Base-by-base conservation (phyloP, 2,113 vertebrate genomes). In the Neopipo cinnamomea region DNA sequence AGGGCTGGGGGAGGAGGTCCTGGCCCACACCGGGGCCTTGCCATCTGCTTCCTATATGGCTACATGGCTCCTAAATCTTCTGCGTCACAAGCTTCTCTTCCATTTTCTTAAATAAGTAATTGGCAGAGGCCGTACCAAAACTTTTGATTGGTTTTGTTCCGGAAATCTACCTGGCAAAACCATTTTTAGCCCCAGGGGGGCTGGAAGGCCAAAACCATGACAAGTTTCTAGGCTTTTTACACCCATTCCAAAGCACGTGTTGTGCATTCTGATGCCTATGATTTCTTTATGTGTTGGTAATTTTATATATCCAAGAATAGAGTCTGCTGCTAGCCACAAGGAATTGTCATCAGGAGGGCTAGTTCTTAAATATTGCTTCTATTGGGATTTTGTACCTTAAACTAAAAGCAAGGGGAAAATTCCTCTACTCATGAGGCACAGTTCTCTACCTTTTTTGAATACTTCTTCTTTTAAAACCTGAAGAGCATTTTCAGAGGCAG, bases 271-370 rank as follows among this genome's bases (percentile, higher is more conserved):
- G 22, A 31, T 25, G 28, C 18, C 28, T 56, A 6, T 0, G 0
- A 28, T 52, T 82, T 24, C 9, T 61, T 53, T 56, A 39, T 11
- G 7, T 0, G 1, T 30, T 55, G 8, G 11, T 18, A 35, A 5
- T 21, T 18, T 33, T 47, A 14, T 2, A 47, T 6, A 31, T 1
- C 2, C 0, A 4, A 33, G 21, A 44, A 39, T 13, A 46, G 2
- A 78, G 4, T 4, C 8, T 68, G 8, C 6, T 6, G 9, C 8
- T 25, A 23, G 11, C 11, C 27, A 5, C 9, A 11, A 74, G 50
- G 23, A 52, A 39, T 20, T 56, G 11, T 20, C 10, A 33, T 46
- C 20, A 53, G 22, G 10, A 84, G 13, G 24, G 4, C 12, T 58
- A 31, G 6, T 21, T 10, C 23, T 66, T 46, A 53, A 56, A n/a